These are phyloP conservation scores for Semicossyphus pulcher DNA, from an alignment of 2,113 vertebrate genomes.

Conservation along the genomic window DNA sequence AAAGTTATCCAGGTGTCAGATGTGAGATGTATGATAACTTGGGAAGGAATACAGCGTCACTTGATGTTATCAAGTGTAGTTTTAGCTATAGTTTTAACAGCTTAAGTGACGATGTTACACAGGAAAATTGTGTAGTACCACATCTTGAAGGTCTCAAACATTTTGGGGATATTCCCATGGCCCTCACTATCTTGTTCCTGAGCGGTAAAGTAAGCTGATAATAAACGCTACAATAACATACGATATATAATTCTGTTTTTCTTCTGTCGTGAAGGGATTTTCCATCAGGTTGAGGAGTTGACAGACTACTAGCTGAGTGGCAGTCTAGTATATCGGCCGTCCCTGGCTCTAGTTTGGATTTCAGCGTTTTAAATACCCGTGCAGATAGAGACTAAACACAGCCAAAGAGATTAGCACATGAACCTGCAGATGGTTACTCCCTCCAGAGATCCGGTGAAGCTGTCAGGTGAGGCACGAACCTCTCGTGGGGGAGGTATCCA, in stretches of 20 bases:
- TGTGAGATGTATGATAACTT: not conserved
- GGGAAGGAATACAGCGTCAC: not conserved
- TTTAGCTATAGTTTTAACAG: not conserved
- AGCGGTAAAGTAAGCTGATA: constrained; percentile 12
- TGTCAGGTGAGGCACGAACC: constrained; percentile 54
- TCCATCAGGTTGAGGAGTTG: constrained; percentile 40
- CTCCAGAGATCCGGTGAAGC: constrained; percentile 33
- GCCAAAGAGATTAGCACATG: constrained; percentile 47
- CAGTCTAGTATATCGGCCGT: constrained; percentile 2
- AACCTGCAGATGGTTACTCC: constrained; percentile 38
- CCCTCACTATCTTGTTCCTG: not conserved
- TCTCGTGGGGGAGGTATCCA: constrained; percentile 28
- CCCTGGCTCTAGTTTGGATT: not conserved
- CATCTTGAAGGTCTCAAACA: constrained; percentile 22
- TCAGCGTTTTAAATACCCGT: constrained; percentile 27
- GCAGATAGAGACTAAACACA: constrained; percentile 31
- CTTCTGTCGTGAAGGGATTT: constrained; percentile 39
- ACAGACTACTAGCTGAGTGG: constrained; percentile 33
- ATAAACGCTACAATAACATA: constrained; percentile 3
- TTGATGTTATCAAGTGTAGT: not conserved
- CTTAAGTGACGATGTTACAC: not conserved
- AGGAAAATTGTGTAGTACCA: constrained; percentile 5
- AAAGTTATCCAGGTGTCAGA: not conserved
- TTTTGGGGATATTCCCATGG: constrained; percentile 1
- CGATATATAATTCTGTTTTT: constrained; percentile 32